Percentiles rank a stretch among this genome's conserved stretches.
phyloP scores from a whole-genome alignment of 2,113 vertebrate species.

The Chloebia gouldiae region DNA sequence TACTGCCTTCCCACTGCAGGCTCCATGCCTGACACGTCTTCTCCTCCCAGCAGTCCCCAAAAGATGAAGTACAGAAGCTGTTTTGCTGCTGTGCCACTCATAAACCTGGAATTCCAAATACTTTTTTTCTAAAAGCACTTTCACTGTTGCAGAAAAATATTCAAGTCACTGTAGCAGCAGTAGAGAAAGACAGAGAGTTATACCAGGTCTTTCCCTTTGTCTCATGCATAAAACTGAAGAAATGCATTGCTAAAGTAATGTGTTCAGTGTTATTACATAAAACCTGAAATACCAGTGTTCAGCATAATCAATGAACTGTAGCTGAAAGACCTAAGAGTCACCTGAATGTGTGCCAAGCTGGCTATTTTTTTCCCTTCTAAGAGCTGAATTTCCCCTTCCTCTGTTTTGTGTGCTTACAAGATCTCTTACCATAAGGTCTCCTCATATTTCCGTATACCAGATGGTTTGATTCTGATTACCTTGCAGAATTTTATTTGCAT shows the following conservation, averaged over 20 bases:
- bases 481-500: background rate
- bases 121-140: background rate
- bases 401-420: background rate
- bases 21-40: accelerated
- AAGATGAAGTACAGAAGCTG: background rate
- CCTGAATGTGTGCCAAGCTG: background rate
- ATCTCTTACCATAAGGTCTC: background rate
- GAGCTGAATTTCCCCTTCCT: background rate
- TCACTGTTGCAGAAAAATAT: background rate
- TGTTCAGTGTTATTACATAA: background rate
- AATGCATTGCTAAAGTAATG: background rate
- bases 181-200: background rate
- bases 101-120: background rate
- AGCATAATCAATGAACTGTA: background rate
- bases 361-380: background rate
- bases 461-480: background rate
- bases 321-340: background rate
- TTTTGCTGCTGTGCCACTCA: background rate
- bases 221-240: background rate
- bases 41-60: background rate
- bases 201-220: background rate
- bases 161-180: background rate
- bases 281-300: background rate
- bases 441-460: background rate
- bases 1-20: background rate